A percentile compares a stretch with the other conserved stretches of the same genome.
phyloP scores from a whole-genome alignment of 2,888 invertebrate species.

The Notocelia uddmanniana region DNA sequence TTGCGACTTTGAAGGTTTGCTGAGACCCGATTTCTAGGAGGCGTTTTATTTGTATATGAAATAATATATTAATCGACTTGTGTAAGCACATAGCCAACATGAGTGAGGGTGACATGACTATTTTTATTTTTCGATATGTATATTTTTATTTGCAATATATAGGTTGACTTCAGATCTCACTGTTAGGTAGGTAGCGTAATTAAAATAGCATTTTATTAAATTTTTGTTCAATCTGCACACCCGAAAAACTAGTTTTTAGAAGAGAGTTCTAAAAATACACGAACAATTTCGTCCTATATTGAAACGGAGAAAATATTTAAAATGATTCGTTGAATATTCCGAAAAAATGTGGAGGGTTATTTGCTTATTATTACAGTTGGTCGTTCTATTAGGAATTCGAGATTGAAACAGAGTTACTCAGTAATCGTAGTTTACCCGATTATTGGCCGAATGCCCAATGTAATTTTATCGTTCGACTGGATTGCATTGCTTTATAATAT shows the following conservation, averaged over 20 bases:
- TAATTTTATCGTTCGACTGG: conserved; percentile 27
- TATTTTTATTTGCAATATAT: neutral
- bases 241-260: neutral
- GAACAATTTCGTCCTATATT: neutral
- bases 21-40: neutral
- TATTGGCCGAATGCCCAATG: conserved; percentile 32
- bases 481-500: conserved; percentile 35
- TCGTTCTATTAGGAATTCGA: conserved; percentile 13
- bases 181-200: neutral
- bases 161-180: neutral
- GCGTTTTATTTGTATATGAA: neutral
- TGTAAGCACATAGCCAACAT: neutral
- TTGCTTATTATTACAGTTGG: conserved; percentile 3
- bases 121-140: too few species aligned
- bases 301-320: neutral
- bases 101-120: too few species aligned
- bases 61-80: too few species aligned
- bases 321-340: neutral
- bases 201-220: neutral
- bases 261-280: neutral
- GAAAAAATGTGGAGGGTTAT: neutral
- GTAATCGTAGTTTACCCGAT: conserved; percentile 23
- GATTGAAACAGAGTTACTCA: conserved; percentile 17
- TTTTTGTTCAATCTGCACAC: neutral
- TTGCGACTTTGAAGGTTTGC: neutral